Evolutionary conservation across 2,888 invertebrate genomes (phyloP).

Genomic region (Synergus gifuensis): DNA sequence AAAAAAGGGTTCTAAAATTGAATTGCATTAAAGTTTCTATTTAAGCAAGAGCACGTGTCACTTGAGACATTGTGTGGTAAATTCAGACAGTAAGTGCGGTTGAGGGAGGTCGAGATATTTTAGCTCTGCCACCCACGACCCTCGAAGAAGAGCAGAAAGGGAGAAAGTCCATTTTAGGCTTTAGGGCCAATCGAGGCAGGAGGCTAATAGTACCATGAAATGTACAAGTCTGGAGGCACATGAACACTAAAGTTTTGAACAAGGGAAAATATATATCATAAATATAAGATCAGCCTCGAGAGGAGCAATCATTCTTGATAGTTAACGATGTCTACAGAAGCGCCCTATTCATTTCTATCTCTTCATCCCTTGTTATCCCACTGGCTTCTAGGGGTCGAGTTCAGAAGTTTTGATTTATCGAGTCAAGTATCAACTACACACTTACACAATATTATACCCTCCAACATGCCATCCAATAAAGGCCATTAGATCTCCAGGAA

Average conservation of each 20-base stretch:
- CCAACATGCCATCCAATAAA: not conserved
- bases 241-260: not conserved
- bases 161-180: constrained; percentile 31
- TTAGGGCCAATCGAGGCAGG: constrained; percentile 26
- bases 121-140: constrained; percentile 43
- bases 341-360: constrained; percentile 38
- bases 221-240: constrained; percentile 5
- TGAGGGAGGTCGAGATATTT: constrained; percentile 49
- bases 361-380: constrained; percentile 38
- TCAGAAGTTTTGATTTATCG: constrained; percentile 27
- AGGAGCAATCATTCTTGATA: constrained; percentile 18
- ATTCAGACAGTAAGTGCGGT: constrained; percentile 11
- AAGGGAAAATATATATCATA: constrained; percentile 35
- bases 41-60: constrained; percentile 13
- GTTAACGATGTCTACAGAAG: constrained; percentile 32
- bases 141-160: not conserved
- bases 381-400: constrained; percentile 6
- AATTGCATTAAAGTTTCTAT: not conserved
- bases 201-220: constrained; percentile 31
- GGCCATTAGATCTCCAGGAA: not conserved
- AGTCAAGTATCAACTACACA: constrained; percentile 20
- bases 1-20: not conserved
- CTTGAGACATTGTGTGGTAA: constrained; percentile 34
- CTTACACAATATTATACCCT: not conserved
- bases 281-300: constrained; percentile 16